phyloP scores from a whole-genome alignment of 2,797 vertebrate genomes.

The Etheostoma nigrum region DNA sequence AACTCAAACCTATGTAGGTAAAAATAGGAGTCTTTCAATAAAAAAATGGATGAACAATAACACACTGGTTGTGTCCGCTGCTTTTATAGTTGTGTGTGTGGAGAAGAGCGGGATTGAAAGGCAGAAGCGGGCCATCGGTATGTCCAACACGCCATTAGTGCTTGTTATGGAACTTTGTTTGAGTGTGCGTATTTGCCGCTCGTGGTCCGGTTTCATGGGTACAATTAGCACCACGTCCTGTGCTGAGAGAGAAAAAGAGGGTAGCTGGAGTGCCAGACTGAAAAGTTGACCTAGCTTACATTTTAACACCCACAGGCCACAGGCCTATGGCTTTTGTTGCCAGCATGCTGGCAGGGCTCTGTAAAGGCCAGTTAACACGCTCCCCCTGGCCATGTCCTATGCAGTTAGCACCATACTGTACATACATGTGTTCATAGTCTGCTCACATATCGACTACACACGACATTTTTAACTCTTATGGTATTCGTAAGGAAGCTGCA shows the following conservation, averaged over 20 bases:
- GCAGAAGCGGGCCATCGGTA: conserved; percentile 35
- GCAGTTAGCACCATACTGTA: conserved; percentile 34
- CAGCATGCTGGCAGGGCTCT: conserved; percentile 48
- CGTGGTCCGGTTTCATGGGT: conserved; percentile 63
- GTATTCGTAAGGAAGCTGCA: not conserved
- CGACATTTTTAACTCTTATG: conserved; percentile 10
- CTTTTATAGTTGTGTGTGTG: conserved; percentile 41
- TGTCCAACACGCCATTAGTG: conserved; percentile 49
- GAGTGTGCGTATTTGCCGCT: conserved; percentile 49
- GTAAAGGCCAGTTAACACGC: conserved; percentile 56
- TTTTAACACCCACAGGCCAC: conserved; percentile 65
- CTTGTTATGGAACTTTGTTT: conserved; percentile 57
- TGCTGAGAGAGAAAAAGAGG: conserved; percentile 45
- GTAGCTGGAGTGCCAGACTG: conserved; percentile 45
- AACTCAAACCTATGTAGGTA: conserved; percentile 66
- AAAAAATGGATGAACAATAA: conserved; percentile 82
- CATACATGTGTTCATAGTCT: conserved; percentile 5
- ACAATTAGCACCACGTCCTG: conserved; percentile 59
- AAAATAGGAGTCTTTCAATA: conserved; percentile 73
- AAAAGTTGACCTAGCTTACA: conserved; percentile 71
- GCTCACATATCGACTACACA: conserved; percentile 4
- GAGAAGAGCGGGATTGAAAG: conserved; percentile 40
- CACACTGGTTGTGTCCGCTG: conserved; percentile 55
- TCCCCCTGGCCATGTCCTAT: conserved; percentile 15
- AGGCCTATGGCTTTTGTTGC: conserved; percentile 63